Base-by-base conservation (phyloP, 2,797 vertebrate species). In the Melanotaenia trifasciata region DNA sequence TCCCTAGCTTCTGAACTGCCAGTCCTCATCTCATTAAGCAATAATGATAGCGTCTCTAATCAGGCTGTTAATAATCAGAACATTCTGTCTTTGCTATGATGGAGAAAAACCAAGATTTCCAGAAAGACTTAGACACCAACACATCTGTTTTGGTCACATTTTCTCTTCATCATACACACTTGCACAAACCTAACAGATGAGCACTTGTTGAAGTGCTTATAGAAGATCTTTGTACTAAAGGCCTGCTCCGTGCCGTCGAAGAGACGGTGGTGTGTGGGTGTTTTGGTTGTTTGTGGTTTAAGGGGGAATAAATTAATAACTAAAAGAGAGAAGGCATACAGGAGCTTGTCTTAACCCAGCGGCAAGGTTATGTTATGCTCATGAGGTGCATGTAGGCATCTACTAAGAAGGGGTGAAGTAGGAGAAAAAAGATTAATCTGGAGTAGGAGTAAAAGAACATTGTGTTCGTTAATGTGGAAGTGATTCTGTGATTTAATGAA, bases 201-300 rank as follows among this genome's bases (percentile, higher is more conserved):
- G 64, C 20, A 30, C 71, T 86, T 87, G 73, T 85, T 8, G 68
- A 45, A 30, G 38, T 36, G 56, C 74, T 86, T 80, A 90, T 5
- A 89, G 80, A 61, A 64, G 72, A 81, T 77, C 84, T 86, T 90
- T 93, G 90, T 92, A 36, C 38, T 20, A 64, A 47, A 0, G 14
- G 54, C 28, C 58, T 58, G 76, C 85, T 74, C 82, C 84, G 75
- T 66, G 73, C 74, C 61, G 40, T 35, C 64, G 66, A 79, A 47
- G 77, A 80, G 62, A 32, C 43, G 58, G 0, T 1, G 45, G 64
- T 74, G 79, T 80, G 72, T 66, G 66, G 35, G 20, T 70, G 76
- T 81, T 86, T 72, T 72, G 72, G 74, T 67, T 78, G 76, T 77
- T 82, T 88, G 84, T 80, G 89, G 79, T 84, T 87, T 78, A 22